These are phyloP conservation scores for Apamea monoglypha DNA, from an alignment of 2,888 invertebrate genomes.

Conservation along the genomic window DNA sequence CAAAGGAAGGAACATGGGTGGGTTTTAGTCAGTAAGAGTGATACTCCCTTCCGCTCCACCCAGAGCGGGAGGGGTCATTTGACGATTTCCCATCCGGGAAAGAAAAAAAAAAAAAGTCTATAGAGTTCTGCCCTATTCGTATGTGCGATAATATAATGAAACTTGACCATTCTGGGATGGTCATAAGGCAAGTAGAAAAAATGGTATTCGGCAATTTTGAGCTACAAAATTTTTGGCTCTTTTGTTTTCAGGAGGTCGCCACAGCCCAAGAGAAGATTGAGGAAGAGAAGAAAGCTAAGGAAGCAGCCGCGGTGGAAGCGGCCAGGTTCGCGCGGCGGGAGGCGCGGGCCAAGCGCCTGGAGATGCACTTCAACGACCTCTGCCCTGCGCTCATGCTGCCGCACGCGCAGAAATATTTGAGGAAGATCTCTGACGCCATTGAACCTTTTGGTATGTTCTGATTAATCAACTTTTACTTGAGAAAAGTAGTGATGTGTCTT, in stretches of 20 bases:
- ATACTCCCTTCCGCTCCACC: too few species aligned
- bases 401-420: constrained; percentile 85
- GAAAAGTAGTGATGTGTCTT: background rate
- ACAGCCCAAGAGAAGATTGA: constrained; percentile 76
- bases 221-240: background rate
- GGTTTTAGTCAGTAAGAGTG: too few species aligned
- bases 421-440: constrained; percentile 83
- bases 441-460: constrained; percentile 79
- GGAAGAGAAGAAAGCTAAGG: constrained; percentile 77
- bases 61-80: too few species aligned
- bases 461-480: background rate
- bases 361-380: constrained; percentile 86
- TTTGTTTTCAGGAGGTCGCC: constrained; percentile 78
- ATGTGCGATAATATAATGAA: background rate
- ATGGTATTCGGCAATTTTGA: background rate
- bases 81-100: too few species aligned
- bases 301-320: constrained; percentile 84
- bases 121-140: background rate
- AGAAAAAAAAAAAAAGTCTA: too few species aligned
- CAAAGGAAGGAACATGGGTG: too few species aligned
- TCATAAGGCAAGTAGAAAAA: background rate
- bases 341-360: constrained; percentile 87
- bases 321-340: constrained; percentile 86
- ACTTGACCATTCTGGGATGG: background rate
- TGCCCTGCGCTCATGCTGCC: constrained; percentile 89